Conservation (phyloP, 2,113 vertebrate genomes). For the Lagenorhynchus albirostris region DNA sequence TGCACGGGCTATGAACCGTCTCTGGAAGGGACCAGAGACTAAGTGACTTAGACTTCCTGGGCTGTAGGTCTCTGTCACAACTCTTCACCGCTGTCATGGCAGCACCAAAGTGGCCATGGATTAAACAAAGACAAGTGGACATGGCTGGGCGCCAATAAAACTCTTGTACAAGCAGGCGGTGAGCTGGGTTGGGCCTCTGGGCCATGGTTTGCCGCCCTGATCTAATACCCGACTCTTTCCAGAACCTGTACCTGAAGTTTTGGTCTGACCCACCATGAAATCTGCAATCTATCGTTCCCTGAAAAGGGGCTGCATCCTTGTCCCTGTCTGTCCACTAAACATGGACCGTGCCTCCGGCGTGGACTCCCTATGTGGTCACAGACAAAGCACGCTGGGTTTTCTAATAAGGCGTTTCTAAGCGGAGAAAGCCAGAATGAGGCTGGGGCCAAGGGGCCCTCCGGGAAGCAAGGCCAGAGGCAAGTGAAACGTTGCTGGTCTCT, state of each 20-base stretch:
- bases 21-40: background rate
- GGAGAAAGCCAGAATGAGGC: rapidly evolving
- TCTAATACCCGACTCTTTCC: background rate
- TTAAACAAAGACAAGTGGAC: background rate
- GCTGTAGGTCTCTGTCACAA: background rate
- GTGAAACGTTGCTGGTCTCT: background rate
- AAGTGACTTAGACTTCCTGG: background rate
- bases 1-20: background rate
- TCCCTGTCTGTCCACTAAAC: background rate
- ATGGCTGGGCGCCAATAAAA: background rate
- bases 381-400: background rate
- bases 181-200: background rate
- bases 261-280: background rate
- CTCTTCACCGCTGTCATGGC: background rate
- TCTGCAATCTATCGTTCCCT: background rate
- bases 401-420: background rate
- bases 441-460: rapidly evolving
- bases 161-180: background rate
- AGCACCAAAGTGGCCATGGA: background rate
- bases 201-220: background rate
- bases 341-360: background rate
- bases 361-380: rapidly evolving
- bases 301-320: background rate
- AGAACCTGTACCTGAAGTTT: background rate
- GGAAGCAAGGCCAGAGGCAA: background rate